Evolutionary conservation across 2,113 vertebrate genomes (phyloP).

Genomic region (Epinephelus lanceolatus): DNA sequence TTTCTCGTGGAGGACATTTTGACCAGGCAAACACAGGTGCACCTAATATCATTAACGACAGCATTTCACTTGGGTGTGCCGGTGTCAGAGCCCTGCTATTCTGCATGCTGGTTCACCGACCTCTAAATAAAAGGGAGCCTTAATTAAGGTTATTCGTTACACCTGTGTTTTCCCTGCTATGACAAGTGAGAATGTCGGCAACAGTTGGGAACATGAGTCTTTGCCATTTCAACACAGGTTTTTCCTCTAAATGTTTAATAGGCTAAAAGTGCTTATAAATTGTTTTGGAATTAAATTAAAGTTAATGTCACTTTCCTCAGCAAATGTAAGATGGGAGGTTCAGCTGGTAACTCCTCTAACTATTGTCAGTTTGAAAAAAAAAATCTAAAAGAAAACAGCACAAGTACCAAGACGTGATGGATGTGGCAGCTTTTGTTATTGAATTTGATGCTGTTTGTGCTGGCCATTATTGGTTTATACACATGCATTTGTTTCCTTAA

Average conservation of each 20-base stretch:
- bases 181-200: not conserved
- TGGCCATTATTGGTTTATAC: constrained; percentile 60
- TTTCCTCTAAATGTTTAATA: not conserved
- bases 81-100: not conserved
- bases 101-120: not conserved
- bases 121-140: not conserved
- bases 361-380: constrained; percentile 4
- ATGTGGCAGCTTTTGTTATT: constrained; percentile 52
- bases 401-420: constrained; percentile 23
- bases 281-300: not conserved
- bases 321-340: not conserved
- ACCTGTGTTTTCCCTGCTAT: not conserved
- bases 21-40: not conserved
- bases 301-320: not conserved
- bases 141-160: not conserved
- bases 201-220: not conserved
- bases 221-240: not conserved
- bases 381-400: constrained; percentile 13
- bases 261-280: not conserved
- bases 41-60: not conserved
- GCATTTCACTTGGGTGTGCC: not conserved
- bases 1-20: not conserved
- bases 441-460: constrained; percentile 50
- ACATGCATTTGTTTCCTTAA: constrained; percentile 63
- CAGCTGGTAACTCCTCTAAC: not conserved